Evolutionary conservation across 2,888 invertebrate genomes (phyloP).

Genomic region (Chloromyia formosa): DNA sequence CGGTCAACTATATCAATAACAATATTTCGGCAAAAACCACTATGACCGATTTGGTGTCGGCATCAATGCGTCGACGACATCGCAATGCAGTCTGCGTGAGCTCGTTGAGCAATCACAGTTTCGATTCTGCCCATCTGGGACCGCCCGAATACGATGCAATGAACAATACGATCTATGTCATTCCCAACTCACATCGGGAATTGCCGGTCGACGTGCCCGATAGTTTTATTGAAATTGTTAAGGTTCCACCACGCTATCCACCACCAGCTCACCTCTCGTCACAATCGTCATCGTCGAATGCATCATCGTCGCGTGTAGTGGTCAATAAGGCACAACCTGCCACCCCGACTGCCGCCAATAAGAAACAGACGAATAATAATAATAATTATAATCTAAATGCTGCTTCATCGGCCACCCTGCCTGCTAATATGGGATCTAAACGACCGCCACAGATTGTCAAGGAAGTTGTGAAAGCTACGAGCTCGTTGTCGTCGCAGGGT

Average conservation of each 20-base stretch:
- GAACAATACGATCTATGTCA: slow-evolving; percentile 32
- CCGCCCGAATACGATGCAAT: slow-evolving; percentile 62
- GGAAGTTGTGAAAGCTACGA: slow-evolving; percentile 55
- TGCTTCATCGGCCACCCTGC: slow-evolving; percentile 28
- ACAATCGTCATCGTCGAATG: slow-evolving; percentile 58
- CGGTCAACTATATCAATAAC: slow-evolving; percentile 57
- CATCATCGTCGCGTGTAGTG: slow-evolving; percentile 54
- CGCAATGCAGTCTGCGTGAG: slow-evolving; percentile 50
- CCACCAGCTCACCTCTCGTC: slow-evolving; percentile 65
- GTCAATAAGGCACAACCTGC: slow-evolving; percentile 54
- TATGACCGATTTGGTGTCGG: slow-evolving; percentile 3
- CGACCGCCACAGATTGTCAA: slow-evolving; percentile 54
- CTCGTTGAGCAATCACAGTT: slow-evolving; percentile 57
- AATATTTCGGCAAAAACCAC: slow-evolving; percentile 32
- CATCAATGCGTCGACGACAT: slow-evolving; percentile 46
- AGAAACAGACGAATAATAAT: slow-evolving; percentile 50
- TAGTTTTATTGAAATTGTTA: slow-evolving; percentile 84
- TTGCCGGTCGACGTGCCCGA: slow-evolving; percentile 91
- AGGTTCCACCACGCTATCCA: slow-evolving; percentile 76
- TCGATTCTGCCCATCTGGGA: slow-evolving; percentile 56
- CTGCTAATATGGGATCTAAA: slow-evolving; percentile 48
- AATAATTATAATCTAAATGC: slow-evolving; percentile 41
- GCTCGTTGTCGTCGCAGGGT: slow-evolving; percentile 54
- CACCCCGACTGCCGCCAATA: slow-evolving; percentile 50
- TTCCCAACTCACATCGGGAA: slow-evolving; percentile 66